Evolutionary conservation across 2,888 invertebrate species (phyloP), one percentile per base, ranked within the genome.

Genomic region (Campoplex nolae): DNA sequence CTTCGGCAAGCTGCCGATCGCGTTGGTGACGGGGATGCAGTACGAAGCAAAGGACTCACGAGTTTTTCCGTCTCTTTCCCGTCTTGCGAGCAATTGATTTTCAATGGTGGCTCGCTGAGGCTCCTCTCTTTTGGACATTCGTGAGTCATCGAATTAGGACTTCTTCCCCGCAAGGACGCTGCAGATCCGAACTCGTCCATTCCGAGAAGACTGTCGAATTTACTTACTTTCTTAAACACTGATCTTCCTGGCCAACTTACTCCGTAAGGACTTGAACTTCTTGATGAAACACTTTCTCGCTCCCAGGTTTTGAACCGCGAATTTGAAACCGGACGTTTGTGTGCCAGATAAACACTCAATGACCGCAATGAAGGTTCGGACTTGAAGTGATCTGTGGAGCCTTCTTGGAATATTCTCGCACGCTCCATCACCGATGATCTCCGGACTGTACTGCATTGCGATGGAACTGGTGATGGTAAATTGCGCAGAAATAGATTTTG

Each of bases 241-340:
- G 92, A 92, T 92, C 96, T 96, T 38, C 96, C 96, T 0, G 96
- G 95, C 95, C 96, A 96, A 38, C 96, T 96, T 62, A 96, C 94
- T 0, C 96, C 95, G 88, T 96, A 95, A 0, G 97, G 96, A 90
- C 96, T 96, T 23, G 95, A 95, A 42, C 95, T 95, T 88, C 95
- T 91, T 1, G 94, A 94, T 0, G 94, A 93, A 28, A 91, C 70
- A 84, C 95, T 96, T 92, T 95, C 96, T 87, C 95, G 95, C 90
- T 97, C 97, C 95, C 96, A 95, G 90, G 96, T 95, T 90, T 96
- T 96, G 93, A 97, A 97, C 90, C 96, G 96, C 1, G 97, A 97
- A 89, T 97, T 96, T 2, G 96, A 96, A 0, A 97, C 97, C 7
- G 97, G 97, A 91, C 96, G 96, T 88, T 97, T 96, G 90, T 97